A percentile compares a stretch with the other conserved stretches of the same genome.
Conservation (phyloP, 2,797 vertebrate genomes). For the Pogonophryne albipinna region DNA sequence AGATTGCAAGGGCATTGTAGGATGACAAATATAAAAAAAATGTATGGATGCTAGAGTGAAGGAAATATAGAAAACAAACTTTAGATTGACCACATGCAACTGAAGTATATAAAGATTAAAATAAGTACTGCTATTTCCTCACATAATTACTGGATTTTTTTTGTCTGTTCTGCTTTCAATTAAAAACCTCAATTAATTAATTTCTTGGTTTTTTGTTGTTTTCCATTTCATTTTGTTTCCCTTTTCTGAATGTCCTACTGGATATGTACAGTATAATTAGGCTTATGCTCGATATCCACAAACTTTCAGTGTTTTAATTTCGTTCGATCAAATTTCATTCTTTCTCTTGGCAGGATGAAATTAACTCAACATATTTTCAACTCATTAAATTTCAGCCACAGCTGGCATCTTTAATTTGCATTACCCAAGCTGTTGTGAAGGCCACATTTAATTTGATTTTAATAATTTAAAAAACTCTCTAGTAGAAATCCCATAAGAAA, state of each 20-base stretch:
- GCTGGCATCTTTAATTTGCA: constrained; percentile 85
- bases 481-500: constrained; percentile 80
- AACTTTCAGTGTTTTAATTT: constrained; percentile 52
- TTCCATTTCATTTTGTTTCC: constrained; percentile 20
- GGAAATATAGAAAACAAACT: constrained; percentile 59
- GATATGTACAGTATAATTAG: constrained; percentile 41
- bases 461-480: constrained; percentile 84
- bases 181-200: constrained; percentile 11
- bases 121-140: constrained; percentile 38
- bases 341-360: constrained; percentile 67
- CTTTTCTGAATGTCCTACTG: constrained; percentile 25
- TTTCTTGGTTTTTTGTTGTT: constrained; percentile 13
- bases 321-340: constrained; percentile 56
- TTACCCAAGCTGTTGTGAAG: constrained; percentile 84
- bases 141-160: not conserved
- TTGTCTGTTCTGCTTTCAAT: constrained; percentile 3
- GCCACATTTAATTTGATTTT: constrained; percentile 88
- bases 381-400: constrained; percentile 83
- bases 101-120: constrained; percentile 45
- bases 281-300: constrained; percentile 39
- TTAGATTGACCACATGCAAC: constrained; percentile 59
- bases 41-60: constrained; percentile 59
- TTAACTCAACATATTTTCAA: constrained; percentile 75
- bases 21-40: constrained; percentile 63
- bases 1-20: constrained; percentile 81